These are phyloP conservation scores for Gerris buenoi DNA, from an alignment of 1,140 invertebrate genomes.

Conservation along the genomic window DNA sequence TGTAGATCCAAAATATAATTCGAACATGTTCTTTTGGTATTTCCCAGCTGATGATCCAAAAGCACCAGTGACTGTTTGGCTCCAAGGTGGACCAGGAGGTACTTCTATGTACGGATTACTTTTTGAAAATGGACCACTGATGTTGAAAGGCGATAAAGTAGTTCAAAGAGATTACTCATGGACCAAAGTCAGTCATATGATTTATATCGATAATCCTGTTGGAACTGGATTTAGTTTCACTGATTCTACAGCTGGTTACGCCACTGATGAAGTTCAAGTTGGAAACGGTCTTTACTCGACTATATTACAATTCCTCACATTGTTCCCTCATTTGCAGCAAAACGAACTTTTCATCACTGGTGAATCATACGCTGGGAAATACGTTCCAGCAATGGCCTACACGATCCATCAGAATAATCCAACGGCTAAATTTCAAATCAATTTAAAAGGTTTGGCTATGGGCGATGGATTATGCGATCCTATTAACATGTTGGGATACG, in stretches of 20 bases:
- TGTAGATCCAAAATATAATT: slow-evolving; percentile 44
- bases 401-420: slow-evolving; percentile 55
- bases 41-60: slow-evolving; percentile 40
- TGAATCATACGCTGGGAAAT: slow-evolving; percentile 70
- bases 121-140: slow-evolving; percentile 41
- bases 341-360: slow-evolving; percentile 57
- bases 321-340: slow-evolving; percentile 32
- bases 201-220: slow-evolving; percentile 73
- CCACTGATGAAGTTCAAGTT: slow-evolving; percentile 46
- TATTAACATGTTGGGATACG: slow-evolving; percentile 58
- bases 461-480: slow-evolving; percentile 76
- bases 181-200: slow-evolving; percentile 53
- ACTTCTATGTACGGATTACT: slow-evolving; percentile 68
- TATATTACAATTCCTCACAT: slow-evolving; percentile 51
- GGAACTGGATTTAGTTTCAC: slow-evolving; percentile 42
- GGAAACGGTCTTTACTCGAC: slow-evolving; percentile 48
- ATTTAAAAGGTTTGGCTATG: slow-evolving; percentile 55
- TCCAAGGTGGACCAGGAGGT: slow-evolving; percentile 70
- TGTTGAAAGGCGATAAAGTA: slow-evolving; percentile 32
- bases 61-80: slow-evolving; percentile 54
- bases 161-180: slow-evolving; percentile 52
- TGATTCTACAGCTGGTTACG: slow-evolving; percentile 42
- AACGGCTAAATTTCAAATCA: slow-evolving; percentile 41
- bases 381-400: slow-evolving; percentile 51
- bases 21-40: slow-evolving; percentile 65